Conservation (phyloP, 2,113 vertebrate species). For the Cygnus buccinator region DNA sequence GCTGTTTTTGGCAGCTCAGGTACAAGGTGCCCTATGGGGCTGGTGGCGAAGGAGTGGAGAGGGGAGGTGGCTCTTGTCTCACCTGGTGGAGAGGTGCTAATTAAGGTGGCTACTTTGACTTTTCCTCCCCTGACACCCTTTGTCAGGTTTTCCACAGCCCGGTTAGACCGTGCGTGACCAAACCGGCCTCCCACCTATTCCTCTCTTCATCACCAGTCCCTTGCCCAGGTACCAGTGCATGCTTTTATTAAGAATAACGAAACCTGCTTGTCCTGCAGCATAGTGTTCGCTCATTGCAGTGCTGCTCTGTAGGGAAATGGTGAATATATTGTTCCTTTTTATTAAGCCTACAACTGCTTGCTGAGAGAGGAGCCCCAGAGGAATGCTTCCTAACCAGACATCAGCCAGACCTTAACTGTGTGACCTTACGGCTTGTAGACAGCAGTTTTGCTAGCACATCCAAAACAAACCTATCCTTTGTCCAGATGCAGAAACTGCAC, state of each 20-base stretch:
- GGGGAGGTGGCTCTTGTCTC: background rate
- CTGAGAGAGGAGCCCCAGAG: conserved; percentile 37
- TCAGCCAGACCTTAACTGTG: conserved; percentile 37
- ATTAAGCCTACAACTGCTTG: background rate
- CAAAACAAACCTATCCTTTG: conserved; percentile 56
- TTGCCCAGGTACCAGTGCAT: background rate
- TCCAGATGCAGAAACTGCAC: conserved; percentile 32
- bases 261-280: background rate
- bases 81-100: background rate
- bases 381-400: conserved; percentile 43
- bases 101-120: conserved; percentile 5
- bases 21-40: background rate
- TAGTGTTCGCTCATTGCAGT: background rate
- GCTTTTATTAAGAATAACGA: background rate
- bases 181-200: background rate
- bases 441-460: conserved; percentile 51
- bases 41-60: background rate
- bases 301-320: background rate
- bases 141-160: background rate
- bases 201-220: background rate
- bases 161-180: background rate
- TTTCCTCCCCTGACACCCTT: background rate
- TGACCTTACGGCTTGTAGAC: conserved; percentile 1
- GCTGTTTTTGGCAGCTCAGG: background rate
- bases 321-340: conserved; percentile 8